phyloP scores from a whole-genome alignment of 2,113 vertebrate genomes.

The Corythornis vintsioides region DNA sequence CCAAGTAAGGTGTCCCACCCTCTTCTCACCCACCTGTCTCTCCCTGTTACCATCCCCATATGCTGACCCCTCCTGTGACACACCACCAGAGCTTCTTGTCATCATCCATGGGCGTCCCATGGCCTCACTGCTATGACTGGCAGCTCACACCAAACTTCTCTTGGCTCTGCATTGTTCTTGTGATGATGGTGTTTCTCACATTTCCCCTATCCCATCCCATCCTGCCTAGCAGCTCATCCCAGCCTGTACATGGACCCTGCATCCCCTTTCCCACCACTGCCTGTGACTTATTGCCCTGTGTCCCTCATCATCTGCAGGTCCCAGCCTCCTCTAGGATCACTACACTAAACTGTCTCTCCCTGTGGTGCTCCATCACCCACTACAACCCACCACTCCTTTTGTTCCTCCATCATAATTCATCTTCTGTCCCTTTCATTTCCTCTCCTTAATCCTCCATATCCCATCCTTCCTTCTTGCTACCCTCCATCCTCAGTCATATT shows the following conservation, averaged over 20 bases:
- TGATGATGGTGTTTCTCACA: not conserved
- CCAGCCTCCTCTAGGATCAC: not conserved
- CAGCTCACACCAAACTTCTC: not conserved
- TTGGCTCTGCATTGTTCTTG: not conserved
- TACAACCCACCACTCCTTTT: not conserved
- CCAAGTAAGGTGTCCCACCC: not conserved
- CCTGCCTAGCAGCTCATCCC: not conserved
- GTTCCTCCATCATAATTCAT: not conserved
- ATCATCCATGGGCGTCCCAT: fast-evolving
- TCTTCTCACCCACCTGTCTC: not conserved
- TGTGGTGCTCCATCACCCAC: not conserved
- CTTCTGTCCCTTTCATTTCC: not conserved
- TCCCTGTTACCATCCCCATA: not conserved
- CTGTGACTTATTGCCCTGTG: not conserved
- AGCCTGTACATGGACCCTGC: not conserved
- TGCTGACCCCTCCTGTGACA: not conserved
- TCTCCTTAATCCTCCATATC: not conserved
- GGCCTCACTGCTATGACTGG: not conserved
- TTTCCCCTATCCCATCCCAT: not conserved
- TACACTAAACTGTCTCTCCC: not conserved
- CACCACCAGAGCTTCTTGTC: not conserved
- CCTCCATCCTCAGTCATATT: not conserved
- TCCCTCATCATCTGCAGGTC: not conserved
- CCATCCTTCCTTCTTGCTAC: not conserved
- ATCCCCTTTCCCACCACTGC: fast-evolving